Percentiles rank a stretch among this genome's conserved stretches.
Evolutionary conservation across 2,888 invertebrate species (phyloP).

Genomic region (Listrodromus nycthemerus): DNA sequence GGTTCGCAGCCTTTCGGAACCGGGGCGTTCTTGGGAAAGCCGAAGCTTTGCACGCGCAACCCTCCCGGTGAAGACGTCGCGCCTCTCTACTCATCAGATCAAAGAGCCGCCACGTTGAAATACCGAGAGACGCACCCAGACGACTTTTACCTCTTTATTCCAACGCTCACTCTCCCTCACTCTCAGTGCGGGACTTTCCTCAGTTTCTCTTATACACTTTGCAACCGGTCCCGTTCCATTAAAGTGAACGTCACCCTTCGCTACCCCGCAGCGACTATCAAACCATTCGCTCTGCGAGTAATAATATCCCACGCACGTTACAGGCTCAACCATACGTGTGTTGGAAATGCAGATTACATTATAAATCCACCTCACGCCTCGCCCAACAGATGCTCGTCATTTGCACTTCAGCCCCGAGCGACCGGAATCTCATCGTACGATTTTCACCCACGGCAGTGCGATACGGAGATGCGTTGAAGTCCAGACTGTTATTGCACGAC

Average conservation of each 20-base stretch:
- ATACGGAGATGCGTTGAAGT: not conserved
- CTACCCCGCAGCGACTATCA: slow-evolving; percentile 51
- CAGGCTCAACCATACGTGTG: not conserved
- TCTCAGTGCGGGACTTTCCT: slow-evolving; percentile 1
- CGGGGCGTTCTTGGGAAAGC: slow-evolving; percentile 17
- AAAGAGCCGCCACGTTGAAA: slow-evolving; percentile 61
- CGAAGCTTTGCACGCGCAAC: slow-evolving; percentile 14
- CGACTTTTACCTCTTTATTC: slow-evolving; percentile 28
- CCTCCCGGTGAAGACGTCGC: slow-evolving; percentile 59
- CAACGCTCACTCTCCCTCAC: slow-evolving; percentile 6
- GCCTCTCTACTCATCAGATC: slow-evolving; percentile 57
- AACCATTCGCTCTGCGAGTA: slow-evolving; percentile 29
- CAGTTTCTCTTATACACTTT: slow-evolving; percentile 22
- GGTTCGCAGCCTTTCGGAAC: slow-evolving; percentile 18
- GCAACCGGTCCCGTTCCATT: slow-evolving; percentile 54
- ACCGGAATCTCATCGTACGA: not conserved
- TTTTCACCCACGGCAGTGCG: not conserved
- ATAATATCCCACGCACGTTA: slow-evolving; percentile 45
- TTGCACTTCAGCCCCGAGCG: slow-evolving; percentile 42
- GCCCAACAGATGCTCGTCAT: slow-evolving; percentile 46
- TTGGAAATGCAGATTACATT: slow-evolving; percentile 21
- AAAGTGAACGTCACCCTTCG: slow-evolving; percentile 44
- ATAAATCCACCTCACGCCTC: slow-evolving; percentile 44
- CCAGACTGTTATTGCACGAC: not conserved
- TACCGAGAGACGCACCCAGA: slow-evolving; percentile 55